A percentile compares a stretch with the other conserved stretches of the same genome.
Conservation (phyloP, 2,113 vertebrate genomes). For the Patagioenas fasciata region DNA sequence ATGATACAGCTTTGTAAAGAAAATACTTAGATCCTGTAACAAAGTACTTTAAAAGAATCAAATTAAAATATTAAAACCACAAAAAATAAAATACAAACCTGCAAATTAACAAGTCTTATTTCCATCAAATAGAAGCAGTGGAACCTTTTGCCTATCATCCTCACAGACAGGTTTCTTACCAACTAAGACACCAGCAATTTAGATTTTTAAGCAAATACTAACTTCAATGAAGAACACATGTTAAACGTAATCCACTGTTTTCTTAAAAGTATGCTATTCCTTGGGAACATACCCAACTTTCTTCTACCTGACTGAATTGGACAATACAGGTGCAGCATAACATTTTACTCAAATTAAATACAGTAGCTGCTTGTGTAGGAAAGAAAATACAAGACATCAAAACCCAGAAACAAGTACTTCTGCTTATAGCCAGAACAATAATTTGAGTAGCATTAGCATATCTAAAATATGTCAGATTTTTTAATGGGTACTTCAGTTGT, state of each 20-base stretch:
- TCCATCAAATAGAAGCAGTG: neutral
- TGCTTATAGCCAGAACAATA: neutral
- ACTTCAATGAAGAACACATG: neutral
- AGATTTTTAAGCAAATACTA: neutral
- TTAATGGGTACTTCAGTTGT: neutral
- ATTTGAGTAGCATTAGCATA: neutral
- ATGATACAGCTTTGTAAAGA: neutral
- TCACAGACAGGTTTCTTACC: neutral
- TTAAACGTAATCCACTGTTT: neutral
- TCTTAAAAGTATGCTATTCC: neutral
- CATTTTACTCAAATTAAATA: neutral
- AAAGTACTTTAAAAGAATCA: neutral
- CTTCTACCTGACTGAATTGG: neutral
- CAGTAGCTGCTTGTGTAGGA: neutral
- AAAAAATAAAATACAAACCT: neutral
- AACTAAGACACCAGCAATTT: neutral
- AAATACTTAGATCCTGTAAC: neutral
- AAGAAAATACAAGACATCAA: neutral
- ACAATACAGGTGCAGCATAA: neutral
- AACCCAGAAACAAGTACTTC: neutral
- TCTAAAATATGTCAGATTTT: neutral
- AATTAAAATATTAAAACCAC: neutral
- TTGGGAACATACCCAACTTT: neutral
- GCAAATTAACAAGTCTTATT: neutral
- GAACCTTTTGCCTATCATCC: neutral